Evolutionary conservation across 2,888 invertebrate species (phyloP), one percentile per base, ranked within the genome.

Genomic region (Crioceris asparagi): DNA sequence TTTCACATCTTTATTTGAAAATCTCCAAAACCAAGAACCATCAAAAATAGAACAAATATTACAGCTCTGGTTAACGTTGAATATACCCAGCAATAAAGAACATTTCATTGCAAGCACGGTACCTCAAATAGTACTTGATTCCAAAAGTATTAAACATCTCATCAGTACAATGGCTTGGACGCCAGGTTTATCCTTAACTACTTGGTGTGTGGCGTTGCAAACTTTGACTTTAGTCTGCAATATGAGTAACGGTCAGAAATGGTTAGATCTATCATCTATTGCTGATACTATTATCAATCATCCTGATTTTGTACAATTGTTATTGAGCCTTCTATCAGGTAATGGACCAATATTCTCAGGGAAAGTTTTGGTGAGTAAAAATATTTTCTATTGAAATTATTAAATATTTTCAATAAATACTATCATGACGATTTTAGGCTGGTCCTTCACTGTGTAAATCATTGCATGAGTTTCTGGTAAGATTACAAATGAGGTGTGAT

Each of bases 1-100:
- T 45, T 83, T 83, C 50, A 75, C 80, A 52, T 69, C 70, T 46
- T 69, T 83, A 50, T 79, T 83, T 55, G 70, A 72, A n/a, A 74
- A 78, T 48, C 61, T 79, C 32, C 75, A 77, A 50, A 55, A 72
- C 72, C 75, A 77, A 61, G 75, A 79, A 34, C 77, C 83, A 57
- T 74, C 79, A 14, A 81, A 82, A 58, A 72, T 91, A 58, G 91
- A 91, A 64, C 77, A 85, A 56, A 79, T 87, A 32, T 68, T 91
- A 23, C 83, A 87, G 17, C 33, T 47, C 7, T 47, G 47, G 47
- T 68, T 91, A 48, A 92, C 91, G 87, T 68, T 92, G 44, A 88
- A 86, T 2, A 88, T 87, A 74, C 71, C 54, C 38, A 52, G 50
- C 29, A 66, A 30, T 57, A 67, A 64, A 29, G 61, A 67, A n/a